Base-by-base conservation (phyloP, 2,888 invertebrate genomes). In the Phyto melanocephala region DNA sequence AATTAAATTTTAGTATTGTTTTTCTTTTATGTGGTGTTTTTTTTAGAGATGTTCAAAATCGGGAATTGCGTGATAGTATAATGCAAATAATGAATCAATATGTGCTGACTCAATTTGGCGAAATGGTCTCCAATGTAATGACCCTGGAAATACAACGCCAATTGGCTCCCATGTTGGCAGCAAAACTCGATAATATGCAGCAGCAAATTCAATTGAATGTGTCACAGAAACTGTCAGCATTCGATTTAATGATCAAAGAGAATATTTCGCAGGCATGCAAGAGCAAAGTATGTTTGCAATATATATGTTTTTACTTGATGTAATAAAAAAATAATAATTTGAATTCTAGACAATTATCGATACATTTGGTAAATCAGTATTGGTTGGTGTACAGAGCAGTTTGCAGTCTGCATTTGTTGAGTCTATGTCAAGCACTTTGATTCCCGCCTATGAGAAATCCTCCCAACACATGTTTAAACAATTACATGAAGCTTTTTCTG, bases 401-500 rank as follows among this genome's bases (percentile, higher is more conserved):
- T 93, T 97, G 70, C 95, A 96, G 86, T 93, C 93, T 15, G 94
- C 95, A 13, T 96, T 97, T 89, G 94, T 95, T 84, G 95, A 96
- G 71, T 94, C 95, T 28, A 94, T 98, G 88, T 93, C 94, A 54
- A 94, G 94, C 84, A 93, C 94, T 84, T 92, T 97, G 56, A 92
- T 98, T 87, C 98, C 98, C 2, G 94, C 95, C 37, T 96, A 97
- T 93, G 98, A 98, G 90, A 95, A 95, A 89, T 94, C 96, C 72
- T 96, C 96, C 86, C 94, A 95, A 87, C 94, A 94, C 88, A 95
- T 99, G 93, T 97, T 98, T 89, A 93, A 94, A 56, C 98, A 99
- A 91, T 93, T 99, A 75, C 97, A 97, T 89, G 95, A 96, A 65
- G 94, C 95, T 17, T 99, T 98, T 92, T 94, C 95, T 67, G 93